These are phyloP conservation scores for Tricholauxania praeusta DNA, from an alignment of 2,888 invertebrate genomes.

Conservation along the genomic window DNA sequence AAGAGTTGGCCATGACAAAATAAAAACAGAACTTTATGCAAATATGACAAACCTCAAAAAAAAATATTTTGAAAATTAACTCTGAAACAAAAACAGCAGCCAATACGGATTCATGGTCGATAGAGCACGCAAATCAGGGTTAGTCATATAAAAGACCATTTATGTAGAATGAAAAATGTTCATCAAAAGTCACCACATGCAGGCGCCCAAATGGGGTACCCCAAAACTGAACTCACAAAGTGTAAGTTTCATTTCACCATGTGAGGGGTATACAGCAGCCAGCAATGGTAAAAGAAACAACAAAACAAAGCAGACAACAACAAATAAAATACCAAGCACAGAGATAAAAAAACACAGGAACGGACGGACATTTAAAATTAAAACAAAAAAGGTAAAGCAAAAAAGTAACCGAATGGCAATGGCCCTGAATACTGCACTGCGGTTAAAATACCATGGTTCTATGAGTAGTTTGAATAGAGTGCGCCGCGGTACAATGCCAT, in stretches of 20 bases:
- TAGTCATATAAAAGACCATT: conserved; percentile 9
- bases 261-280: too few species aligned
- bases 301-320: conserved; percentile 9
- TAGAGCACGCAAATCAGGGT: conserved; percentile 39
- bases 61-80: not conserved
- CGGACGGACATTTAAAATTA: not conserved
- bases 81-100: not conserved
- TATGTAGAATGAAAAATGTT: not conserved
- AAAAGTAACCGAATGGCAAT: conserved; percentile 47
- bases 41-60: conserved; percentile 10
- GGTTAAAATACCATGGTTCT: conserved; percentile 25
- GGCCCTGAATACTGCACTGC: conserved; percentile 48
- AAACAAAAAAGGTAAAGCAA: too few species aligned
- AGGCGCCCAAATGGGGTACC: conserved; percentile 35
- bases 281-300: not conserved
- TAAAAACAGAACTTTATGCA: not conserved
- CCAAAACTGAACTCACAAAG: conserved; percentile 18
- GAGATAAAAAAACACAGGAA: not conserved
- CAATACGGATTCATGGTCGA: conserved; percentile 45
- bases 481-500: conserved; percentile 11
- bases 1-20: too few species aligned
- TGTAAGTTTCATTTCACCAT: not conserved
- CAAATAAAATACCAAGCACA: too few species aligned
- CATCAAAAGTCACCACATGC: not conserved
- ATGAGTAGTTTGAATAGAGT: too few species aligned